Conservation (phyloP, 2,113 vertebrate species). For the Corvus moneduloides region DNA sequence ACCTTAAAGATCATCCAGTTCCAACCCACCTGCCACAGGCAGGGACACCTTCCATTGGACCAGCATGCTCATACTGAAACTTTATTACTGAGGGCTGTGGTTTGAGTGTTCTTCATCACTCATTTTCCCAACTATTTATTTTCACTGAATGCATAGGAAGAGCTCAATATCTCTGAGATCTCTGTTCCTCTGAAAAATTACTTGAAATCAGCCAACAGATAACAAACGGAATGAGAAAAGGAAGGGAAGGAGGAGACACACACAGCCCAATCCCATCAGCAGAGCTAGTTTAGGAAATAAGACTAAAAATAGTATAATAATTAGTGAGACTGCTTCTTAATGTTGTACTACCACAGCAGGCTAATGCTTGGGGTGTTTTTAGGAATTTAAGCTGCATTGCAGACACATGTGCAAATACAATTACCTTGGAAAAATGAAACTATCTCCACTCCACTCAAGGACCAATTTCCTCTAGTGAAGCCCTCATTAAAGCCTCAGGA, state of each 20-base stretch:
- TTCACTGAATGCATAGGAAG: not conserved
- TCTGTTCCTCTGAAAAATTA: not conserved
- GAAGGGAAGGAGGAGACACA: not conserved
- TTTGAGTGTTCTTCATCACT: not conserved
- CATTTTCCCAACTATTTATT: not conserved
- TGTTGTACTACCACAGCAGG: not conserved
- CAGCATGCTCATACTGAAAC: not conserved
- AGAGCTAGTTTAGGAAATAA: not conserved
- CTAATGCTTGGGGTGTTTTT: not conserved
- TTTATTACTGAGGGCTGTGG: not conserved
- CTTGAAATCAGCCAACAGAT: not conserved
- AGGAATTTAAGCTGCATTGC: not conserved
- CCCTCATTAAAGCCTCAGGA: not conserved
- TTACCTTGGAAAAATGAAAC: not conserved
- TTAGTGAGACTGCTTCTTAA: not conserved
- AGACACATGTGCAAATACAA: not conserved
- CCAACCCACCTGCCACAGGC: not conserved
- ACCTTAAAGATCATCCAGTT: not conserved
- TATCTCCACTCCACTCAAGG: not conserved
- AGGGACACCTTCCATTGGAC: not conserved
- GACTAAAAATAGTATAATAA: not conserved
- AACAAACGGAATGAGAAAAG: not conserved
- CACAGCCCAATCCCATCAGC: not conserved
- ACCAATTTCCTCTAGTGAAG: not conserved
- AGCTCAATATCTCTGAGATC: fast-evolving